phyloP scores from a whole-genome alignment of 2,888 invertebrate species.

The Myathropa florea region DNA sequence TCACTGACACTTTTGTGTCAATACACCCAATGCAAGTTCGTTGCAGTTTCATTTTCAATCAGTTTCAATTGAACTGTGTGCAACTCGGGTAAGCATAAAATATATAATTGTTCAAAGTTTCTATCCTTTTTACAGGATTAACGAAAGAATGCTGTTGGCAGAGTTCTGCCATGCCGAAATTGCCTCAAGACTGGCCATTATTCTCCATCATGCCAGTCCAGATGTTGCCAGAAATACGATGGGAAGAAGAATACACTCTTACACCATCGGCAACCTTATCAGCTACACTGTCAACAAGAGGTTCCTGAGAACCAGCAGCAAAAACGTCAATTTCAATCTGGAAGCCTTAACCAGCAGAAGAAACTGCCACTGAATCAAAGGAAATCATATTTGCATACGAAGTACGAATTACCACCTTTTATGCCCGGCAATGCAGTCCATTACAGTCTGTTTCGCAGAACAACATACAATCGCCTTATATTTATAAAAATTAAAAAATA shows the following conservation, averaged over 20 bases:
- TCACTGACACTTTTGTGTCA: too few relatives aligned
- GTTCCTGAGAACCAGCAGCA: neutral
- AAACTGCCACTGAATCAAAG: neutral
- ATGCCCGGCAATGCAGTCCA: neutral
- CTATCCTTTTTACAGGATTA: neutral
- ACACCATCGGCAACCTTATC: neutral
- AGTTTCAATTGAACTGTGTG: constrained; percentile 1
- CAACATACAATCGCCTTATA: too few relatives aligned
- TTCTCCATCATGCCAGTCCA: constrained; percentile 16
- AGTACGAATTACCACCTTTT: too few relatives aligned
- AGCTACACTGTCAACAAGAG: neutral
- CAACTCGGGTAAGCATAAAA: constrained; percentile 11
- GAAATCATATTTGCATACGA: too few relatives aligned
- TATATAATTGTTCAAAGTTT: neutral
- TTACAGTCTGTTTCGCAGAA: too few relatives aligned
- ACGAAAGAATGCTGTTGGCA: neutral
- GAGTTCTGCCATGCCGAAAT: neutral
- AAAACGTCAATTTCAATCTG: neutral
- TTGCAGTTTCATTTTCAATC: too few relatives aligned
- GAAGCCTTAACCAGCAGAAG: too few relatives aligned
- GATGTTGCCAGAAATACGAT: constrained; percentile 14
- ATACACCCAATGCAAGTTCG: too few relatives aligned
- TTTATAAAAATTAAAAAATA: too few relatives aligned
- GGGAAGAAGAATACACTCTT: neutral
- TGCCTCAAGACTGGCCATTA: too few relatives aligned